Evolutionary conservation across 1,140 invertebrate species (phyloP).

Genomic region (Lasaia peninsularis): DNA sequence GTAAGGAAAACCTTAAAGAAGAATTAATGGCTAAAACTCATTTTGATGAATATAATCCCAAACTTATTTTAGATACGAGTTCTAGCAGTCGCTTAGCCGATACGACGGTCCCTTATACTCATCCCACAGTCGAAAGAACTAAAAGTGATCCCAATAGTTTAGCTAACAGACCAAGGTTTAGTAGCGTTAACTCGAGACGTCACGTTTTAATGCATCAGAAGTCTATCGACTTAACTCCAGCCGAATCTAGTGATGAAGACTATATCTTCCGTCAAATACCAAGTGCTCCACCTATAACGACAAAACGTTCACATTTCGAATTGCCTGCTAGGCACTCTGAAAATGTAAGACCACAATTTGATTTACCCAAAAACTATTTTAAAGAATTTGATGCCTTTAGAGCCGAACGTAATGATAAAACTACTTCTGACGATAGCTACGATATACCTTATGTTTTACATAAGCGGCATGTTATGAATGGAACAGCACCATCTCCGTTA

Average conservation of each 20-base stretch:
- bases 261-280: conserved; percentile 85
- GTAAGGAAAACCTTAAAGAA: conserved; percentile 79
- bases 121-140: conserved; percentile 87
- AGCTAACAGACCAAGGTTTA: conserved; percentile 82
- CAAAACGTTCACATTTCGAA: conserved; percentile 83
- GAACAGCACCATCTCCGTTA: conserved; percentile 81
- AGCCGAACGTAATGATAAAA: conserved; percentile 67
- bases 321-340: conserved; percentile 74
- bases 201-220: conserved; percentile 91
- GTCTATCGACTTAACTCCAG: conserved; percentile 89
- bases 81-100: conserved; percentile 73
- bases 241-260: conserved; percentile 88
- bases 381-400: conserved; percentile 78
- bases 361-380: conserved; percentile 79
- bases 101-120: conserved; percentile 73
- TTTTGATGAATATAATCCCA: conserved; percentile 81
- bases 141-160: conserved; percentile 90
- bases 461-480: conserved; percentile 90
- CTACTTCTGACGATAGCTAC: conserved; percentile 70
- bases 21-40: conserved; percentile 81
- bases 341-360: conserved; percentile 74
- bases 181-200: conserved; percentile 82
- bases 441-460: conserved; percentile 91
- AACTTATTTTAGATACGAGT: conserved; percentile 72
- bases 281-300: conserved; percentile 82